A percentile compares a stretch with the other conserved stretches of the same genome.
Evolutionary conservation across 2,797 vertebrate species (phyloP).

Genomic region (Champsocephalus gunnari): DNA sequence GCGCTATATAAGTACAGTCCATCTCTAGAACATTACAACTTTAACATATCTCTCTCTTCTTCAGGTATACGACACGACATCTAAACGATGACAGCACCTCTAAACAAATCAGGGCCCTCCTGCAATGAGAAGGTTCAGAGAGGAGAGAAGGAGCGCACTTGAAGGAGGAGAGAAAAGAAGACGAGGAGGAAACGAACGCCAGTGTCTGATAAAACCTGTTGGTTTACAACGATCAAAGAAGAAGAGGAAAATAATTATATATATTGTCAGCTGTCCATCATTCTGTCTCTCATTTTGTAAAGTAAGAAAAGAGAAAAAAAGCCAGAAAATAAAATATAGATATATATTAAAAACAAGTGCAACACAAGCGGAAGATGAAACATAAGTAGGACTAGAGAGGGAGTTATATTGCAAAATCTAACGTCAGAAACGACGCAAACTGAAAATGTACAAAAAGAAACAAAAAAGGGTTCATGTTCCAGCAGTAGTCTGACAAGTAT

Average conservation of each 20-base stretch:
- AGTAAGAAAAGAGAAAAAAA: constrained; percentile 80
- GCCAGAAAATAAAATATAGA: constrained; percentile 82
- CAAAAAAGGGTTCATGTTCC: constrained; percentile 71
- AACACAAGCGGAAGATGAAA: constrained; percentile 73
- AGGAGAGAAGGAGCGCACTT: constrained; percentile 55
- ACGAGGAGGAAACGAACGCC: constrained; percentile 58
- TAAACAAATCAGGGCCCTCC: constrained; percentile 94
- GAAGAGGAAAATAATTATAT: constrained; percentile 84
- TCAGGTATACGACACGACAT: constrained; percentile 93
- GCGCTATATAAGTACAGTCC: neutral
- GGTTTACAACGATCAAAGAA: constrained; percentile 73
- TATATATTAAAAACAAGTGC: constrained; percentile 82
- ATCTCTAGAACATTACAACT: neutral
- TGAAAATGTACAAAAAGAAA: constrained; percentile 58
- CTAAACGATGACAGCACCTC: constrained; percentile 95
- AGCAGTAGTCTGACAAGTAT: constrained; percentile 81
- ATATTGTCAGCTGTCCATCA: constrained; percentile 89
- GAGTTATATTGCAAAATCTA: constrained; percentile 81
- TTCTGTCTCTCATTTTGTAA: constrained; percentile 90
- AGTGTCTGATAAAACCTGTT: constrained; percentile 69
- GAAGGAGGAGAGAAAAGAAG: constrained; percentile 55
- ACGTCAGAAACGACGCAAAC: constrained; percentile 66
- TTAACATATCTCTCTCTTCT: neutral
- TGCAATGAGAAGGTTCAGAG: constrained; percentile 85
- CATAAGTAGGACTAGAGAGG: constrained; percentile 72